Evolutionary conservation across 64 coral and sea anemone species (phyloP), one percentile per base, ranked within the genome.

Genomic region (Catalaphyllia jardinei): DNA sequence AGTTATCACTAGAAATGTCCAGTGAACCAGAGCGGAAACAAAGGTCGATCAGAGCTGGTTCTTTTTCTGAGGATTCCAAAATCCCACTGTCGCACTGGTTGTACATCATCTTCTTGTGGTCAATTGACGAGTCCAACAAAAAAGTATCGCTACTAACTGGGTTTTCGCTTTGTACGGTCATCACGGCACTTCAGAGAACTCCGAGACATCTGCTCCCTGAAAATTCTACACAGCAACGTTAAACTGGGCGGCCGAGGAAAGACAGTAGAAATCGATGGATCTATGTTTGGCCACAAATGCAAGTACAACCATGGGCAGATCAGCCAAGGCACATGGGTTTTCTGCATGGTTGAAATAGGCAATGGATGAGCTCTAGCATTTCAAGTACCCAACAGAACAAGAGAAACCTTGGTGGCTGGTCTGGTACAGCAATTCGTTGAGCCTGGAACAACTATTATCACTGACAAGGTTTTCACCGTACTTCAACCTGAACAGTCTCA

Each of bases 181-280:
- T 35, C 31, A 38, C 13, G 31, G 31, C 31, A 38, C 31, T 75
- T 9, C 30, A 75, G 30, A 75, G 33, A n/a, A 2, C 29, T 75
- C 29, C 0, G 72, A 13, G 31, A 33, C 18, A 15, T 75, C 31
- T 75, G 31, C 31, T 28, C 24, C 12, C 1, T 50, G 39, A 59
- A 52, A 24, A 77, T 80, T 29, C 12, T 80, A 16, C 24, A 80
- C 0, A 54, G 54, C 10, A 62, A 80, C 29, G 19, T 80, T 28
- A 80, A 61, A 29, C 33, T 80, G 61, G 75, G 75, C 15, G 75
- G 87, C 67, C 35, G 67, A 31, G 52, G 86, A 52, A 88, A 75
- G 18, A 88, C 86, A 0, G 27, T 88, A 62, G 86, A 88, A 19
- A 88, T 88, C 10, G 86, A 88, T 19, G 86, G 62, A 19, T 88